Conservation (phyloP, 1,140 invertebrate species). For the Drosophila rufa region DNA sequence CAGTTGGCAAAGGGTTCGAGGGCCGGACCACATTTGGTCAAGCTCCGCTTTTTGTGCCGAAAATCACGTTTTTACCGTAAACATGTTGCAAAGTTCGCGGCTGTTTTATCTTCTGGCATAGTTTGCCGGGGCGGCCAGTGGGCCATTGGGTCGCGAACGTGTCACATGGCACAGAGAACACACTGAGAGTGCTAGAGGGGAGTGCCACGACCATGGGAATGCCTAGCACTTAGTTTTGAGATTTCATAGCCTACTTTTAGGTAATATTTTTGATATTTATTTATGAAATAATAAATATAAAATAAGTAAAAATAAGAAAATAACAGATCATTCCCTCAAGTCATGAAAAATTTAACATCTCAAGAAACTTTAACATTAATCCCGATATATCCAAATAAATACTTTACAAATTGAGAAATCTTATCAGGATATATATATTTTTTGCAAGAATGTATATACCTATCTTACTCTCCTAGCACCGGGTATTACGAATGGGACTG, state of each 20-base stretch:
- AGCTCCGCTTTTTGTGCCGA: constrained; percentile 68
- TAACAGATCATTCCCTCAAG: no score
- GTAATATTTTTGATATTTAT: neutral
- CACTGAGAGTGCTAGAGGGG: neutral
- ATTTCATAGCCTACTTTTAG: no score
- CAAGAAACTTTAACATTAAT: no score
- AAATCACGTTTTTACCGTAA: constrained; percentile 84
- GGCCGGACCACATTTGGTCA: constrained; percentile 76
- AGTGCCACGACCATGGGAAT: neutral
- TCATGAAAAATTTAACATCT: no score
- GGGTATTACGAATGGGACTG: constrained; percentile 6
- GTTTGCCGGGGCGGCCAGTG: constrained; percentile 46
- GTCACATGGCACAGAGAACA: constrained; percentile 27
- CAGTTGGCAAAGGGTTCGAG: constrained; percentile 68
- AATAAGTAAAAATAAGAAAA: neutral
- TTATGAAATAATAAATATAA: no score
- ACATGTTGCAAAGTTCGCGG: constrained; percentile 82
- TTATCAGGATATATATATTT: no score
- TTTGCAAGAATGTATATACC: neutral
- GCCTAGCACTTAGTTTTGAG: neutral
- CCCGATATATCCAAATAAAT: no score
- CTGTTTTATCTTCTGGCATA: constrained; percentile 75
- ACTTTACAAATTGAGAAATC: no score
- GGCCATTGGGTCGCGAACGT: constrained; percentile 65
- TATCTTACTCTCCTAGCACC: no score